Conservation (phyloP, 2,797 vertebrate genomes). For the Syndactyla subalaris region DNA sequence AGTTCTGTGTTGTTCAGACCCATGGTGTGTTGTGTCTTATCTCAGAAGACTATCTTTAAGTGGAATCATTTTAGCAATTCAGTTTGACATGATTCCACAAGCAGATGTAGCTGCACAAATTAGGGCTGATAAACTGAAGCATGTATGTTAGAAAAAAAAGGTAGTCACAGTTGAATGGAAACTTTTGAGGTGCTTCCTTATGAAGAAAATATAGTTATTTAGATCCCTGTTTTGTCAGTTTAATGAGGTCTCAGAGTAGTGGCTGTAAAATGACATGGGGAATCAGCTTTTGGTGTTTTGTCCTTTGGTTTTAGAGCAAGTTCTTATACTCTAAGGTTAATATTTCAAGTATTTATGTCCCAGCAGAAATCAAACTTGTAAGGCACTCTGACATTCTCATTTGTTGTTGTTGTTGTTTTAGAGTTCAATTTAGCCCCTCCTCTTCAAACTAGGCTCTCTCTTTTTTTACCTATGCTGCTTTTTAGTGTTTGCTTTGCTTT, state of each 20-base stretch:
- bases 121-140: neutral
- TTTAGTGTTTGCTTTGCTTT: neutral
- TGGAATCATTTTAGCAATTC: neutral
- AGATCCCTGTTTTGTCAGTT: neutral
- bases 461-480: neutral
- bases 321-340: neutral
- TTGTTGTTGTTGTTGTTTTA: neutral
- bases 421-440: neutral
- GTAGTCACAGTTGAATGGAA: neutral
- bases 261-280: neutral
- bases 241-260: neutral
- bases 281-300: neutral
- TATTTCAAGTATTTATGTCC: neutral
- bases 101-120: neutral
- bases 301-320: neutral
- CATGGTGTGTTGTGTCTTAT: neutral
- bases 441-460: neutral
- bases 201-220: neutral
- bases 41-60: neutral
- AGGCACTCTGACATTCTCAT: neutral
- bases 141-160: neutral
- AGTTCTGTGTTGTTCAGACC: neutral
- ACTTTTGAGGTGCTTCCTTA: neutral
- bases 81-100: slow-evolving; percentile 5
- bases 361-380: neutral